Percentiles rank a stretch among this genome's conserved stretches.
Conservation (phyloP, 2,888 invertebrate species). For the Empis stercorea region DNA sequence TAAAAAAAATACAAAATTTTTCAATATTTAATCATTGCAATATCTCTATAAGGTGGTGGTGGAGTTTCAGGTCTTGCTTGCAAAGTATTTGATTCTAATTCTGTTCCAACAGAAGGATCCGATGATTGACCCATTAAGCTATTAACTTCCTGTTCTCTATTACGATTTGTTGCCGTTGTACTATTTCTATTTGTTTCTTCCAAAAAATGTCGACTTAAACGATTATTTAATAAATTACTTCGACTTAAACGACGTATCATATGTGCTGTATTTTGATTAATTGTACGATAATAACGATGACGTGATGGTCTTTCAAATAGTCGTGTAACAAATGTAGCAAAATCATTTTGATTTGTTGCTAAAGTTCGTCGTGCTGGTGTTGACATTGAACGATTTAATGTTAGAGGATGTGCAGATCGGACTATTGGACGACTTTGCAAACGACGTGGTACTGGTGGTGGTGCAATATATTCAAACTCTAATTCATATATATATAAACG, state of each 20-base stretch:
- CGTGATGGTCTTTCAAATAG: slow-evolving; percentile 31
- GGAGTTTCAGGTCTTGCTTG: slow-evolving; percentile 27
- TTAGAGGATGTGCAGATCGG: not conserved
- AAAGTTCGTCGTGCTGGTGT: slow-evolving; percentile 5
- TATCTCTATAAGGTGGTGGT: slow-evolving; percentile 29
- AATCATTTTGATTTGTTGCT: slow-evolving; percentile 14
- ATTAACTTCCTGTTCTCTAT: slow-evolving; percentile 9
- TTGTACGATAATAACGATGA: slow-evolving; percentile 28
- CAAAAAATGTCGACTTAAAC: slow-evolving; percentile 20
- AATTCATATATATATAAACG: too few relatives aligned
- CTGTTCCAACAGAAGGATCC: not conserved
- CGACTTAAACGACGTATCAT: slow-evolving; percentile 32
- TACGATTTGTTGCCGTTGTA: slow-evolving; percentile 2
- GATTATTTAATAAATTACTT: slow-evolving; percentile 30
- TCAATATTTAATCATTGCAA: slow-evolving; percentile 15
- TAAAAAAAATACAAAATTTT: not conserved
- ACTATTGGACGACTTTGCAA: slow-evolving; percentile 14
- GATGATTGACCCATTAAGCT: slow-evolving; percentile 3
- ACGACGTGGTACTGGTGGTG: slow-evolving; percentile 14
- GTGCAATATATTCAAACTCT: slow-evolving; percentile 7
- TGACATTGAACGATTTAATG: slow-evolving; percentile 11
- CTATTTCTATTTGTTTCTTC: slow-evolving; percentile 11
- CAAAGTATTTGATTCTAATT: not conserved
- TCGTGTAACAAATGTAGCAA: slow-evolving; percentile 24
- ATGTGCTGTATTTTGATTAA: slow-evolving; percentile 32